Conservation (phyloP, 2,113 vertebrate species). For the Oryctolagus cuniculus region DNA sequence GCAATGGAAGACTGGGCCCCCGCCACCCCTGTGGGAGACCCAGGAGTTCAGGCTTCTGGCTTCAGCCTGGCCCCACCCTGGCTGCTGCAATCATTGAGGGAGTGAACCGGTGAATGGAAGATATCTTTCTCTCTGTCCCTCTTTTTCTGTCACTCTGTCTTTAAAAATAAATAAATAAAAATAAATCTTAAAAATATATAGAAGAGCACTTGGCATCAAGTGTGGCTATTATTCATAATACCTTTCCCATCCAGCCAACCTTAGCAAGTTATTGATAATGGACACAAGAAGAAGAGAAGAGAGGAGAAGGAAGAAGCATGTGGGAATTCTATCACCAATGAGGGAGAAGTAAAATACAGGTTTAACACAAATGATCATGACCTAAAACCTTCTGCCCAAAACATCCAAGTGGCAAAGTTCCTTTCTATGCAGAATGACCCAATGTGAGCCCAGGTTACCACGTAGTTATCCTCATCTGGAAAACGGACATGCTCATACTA, state of each 20-base stretch:
- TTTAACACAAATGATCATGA: background rate
- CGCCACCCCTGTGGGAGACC: no score
- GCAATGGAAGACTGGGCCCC: no score
- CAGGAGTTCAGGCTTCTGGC: no score
- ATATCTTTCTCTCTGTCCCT: no score
- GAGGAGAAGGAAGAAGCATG: background rate
- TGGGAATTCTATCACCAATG: constrained; percentile 29
- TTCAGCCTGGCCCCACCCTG: no score
- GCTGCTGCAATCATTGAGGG: no score
- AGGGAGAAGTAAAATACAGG: constrained; percentile 35
- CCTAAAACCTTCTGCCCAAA: constrained; percentile 22
- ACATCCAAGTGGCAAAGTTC: constrained; percentile 17
- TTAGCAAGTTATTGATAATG: background rate
- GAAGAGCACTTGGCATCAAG: background rate
- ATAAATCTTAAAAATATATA: no score
- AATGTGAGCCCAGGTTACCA: background rate
- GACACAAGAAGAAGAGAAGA: background rate
- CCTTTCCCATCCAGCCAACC: background rate
- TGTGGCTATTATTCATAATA: background rate
- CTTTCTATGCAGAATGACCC: background rate
- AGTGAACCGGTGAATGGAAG: no score
- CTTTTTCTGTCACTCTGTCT: no score
- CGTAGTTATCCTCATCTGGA: background rate
- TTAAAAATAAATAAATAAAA: no score
- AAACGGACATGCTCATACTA: background rate